Evolutionary conservation across 2,888 invertebrate genomes (phyloP), one percentile per base, ranked within the genome.

Genomic region (Aleiodes alternator): DNA sequence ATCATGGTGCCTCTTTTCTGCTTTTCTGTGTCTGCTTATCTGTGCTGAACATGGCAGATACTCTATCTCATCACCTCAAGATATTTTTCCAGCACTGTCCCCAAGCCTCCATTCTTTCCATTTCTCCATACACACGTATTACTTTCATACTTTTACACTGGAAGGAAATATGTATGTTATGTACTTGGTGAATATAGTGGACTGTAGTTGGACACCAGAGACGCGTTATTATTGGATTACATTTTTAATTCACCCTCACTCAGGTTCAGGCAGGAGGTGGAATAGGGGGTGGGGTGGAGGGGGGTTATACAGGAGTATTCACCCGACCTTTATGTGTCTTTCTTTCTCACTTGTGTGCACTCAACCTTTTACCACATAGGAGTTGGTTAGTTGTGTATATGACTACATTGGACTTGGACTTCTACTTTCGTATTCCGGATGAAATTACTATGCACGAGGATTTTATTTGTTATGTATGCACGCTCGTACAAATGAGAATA

Each of bases 191-290:
- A 23, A 56, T 56, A 16, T 66, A 38, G 64, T 55, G 34, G 64
- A 11, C 16, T 73, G 50, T 50, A 64, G 57, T 55, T 84, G 86
- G 86, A 86, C 87, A 86, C 87, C 86, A 86, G 88, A 87, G 88
- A 88, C 88, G 87, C 87, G 87, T 89, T 88, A 89, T 88, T 89
- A 89, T 89, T 89, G 88, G 88, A 89, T 89, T 89, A 89, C 88
- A 89, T 89, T 89, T 89, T 89, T 89, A 89, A 89, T 89, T 88
- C 88, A 85, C 85, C 86, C 88, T 87, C 87, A 84, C 80, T 68
- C 68, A 68, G 31, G 31, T 68, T 73, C 80, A 72, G 79, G 81
- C 75, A 73, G 76, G 70, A 76, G 74, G 34, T 34, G 6, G 34
- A 34, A 34, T 1, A 23, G 23, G 23, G 23, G 23, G 23, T 1